Evolutionary conservation across 1,140 invertebrate species (phyloP).

Genomic region (Stegodyphus dumicola): DNA sequence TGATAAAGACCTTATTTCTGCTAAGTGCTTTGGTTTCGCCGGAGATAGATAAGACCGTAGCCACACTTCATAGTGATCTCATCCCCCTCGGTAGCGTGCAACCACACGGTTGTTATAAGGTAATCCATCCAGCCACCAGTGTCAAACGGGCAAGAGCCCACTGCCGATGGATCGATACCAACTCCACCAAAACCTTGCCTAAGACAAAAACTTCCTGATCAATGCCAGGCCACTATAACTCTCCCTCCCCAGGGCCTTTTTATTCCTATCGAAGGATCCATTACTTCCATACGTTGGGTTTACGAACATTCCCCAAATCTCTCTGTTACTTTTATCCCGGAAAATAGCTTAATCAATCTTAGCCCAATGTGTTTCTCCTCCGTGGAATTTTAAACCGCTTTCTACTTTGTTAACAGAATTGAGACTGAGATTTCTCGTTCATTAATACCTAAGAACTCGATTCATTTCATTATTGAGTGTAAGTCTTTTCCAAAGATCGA

Average conservation of each 20-base stretch:
- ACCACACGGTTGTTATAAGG: conserved; percentile 15
- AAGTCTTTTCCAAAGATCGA: too few species aligned
- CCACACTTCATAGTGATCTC: neutral
- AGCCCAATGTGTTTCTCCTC: neutral
- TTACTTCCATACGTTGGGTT: neutral
- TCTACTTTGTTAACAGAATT: too few species aligned
- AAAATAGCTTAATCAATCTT: conserved; percentile 17
- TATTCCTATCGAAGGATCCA: conserved; percentile 31
- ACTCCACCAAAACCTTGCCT: neutral
- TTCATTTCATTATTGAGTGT: too few species aligned
- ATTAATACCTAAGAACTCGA: too few species aligned
- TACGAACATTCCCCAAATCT: neutral
- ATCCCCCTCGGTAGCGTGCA: neutral
- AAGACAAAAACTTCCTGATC: conserved; percentile 34
- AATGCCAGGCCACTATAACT: conserved; percentile 32
- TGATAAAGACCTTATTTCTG: too few species aligned
- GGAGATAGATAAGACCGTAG: too few species aligned
- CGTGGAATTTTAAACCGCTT: conserved; percentile 10
- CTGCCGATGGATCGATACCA: conserved; percentile 14
- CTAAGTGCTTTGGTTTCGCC: too few species aligned
- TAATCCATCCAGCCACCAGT: neutral
- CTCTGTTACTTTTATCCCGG: neutral
- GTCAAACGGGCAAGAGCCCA: neutral
- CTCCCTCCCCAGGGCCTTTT: conserved; percentile 21
- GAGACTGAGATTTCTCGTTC: too few species aligned